Base-by-base conservation (phyloP, 2,888 invertebrate species). In the Mythimna lalbum region DNA sequence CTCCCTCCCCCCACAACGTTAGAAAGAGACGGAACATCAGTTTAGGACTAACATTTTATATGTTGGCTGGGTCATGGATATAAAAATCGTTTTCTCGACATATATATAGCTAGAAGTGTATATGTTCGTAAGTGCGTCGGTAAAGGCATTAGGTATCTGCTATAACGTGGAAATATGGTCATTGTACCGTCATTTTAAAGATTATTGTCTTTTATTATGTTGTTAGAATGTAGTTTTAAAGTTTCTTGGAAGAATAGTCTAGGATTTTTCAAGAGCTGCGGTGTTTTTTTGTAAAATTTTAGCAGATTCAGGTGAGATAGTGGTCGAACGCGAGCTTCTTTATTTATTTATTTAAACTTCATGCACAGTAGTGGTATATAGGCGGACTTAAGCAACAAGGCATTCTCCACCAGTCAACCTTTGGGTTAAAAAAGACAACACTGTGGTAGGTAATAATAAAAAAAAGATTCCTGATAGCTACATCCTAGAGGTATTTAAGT, bases 61-160 rank as follows among this genome's bases (percentile, higher is more conserved):
- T 91, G 96, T 96, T 96, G 93, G 94, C 95, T 90, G 95, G 96
- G 96, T 96, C 96, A 96, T 94, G 95, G 96, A 96, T 95, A 95
- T 96, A 96, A 95, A 95, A 95, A 95, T 95, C 95, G 93, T 94
- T 95, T 93, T 92, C 90, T 91, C 90, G 88, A 93, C 91, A 90
- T 90, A 92, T 85, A 89, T 89, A 90, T 86, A 90, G 27, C n/a
- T 53, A 63, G 76, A 86, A 83, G 85, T 81, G 10, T 65, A 19
- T 33, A 85, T 87, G 71, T 70, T n/a, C 87, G 87, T 90, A 90
- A 90, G 69, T 86, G 80, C 89, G 86, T 87, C 80, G 87, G 88
- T 89, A 89, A 89, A 90, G 89, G 91, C 91, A 92, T 93, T 94
- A 93, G 90, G 90, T 91, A 89, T 92, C 91, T 90, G 89, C 91